Evolutionary conservation across 2,797 vertebrate species (phyloP), one percentile per base, ranked within the genome.

Genomic region (Rhabdophis nuchalis): DNA sequence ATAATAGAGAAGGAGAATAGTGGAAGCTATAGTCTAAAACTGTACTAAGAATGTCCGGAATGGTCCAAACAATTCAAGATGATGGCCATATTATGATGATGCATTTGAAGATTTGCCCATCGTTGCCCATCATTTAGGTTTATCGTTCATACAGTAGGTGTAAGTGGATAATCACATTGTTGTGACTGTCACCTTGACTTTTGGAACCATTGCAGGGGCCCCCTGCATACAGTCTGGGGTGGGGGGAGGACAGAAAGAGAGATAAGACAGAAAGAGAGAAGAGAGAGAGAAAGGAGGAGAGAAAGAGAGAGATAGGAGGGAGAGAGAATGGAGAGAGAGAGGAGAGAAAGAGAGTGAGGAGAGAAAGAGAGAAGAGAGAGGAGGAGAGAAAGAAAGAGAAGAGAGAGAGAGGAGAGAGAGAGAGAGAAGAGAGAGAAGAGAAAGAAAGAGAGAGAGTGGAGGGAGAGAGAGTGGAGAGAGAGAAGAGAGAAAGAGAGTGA

Each of bases 211-310:
- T 72, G 64, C 16, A 72, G 16, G 64, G n/a, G 14, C 10, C 20
- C 25, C 10, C 36, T 82, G 20, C 14, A 77, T 41, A 77, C 72
- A 77, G 46, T 41, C 4, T 23, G 36, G 20, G 9, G 13, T 12
- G 23, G 7, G 2, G 57, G 1, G 57, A 9, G 57, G 1, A 10
- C 1, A 0, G 12, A n/a, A 29, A 8, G 14, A 18, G n/a, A n/a
- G 58, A 10, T 2, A 3, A 54, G 12, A 54, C 1, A n/a, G 16
- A 6, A 18, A 23, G 13, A 58, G 20, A 25, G 57, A n/a, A 58
- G 57, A 20, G 18, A 58, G 18, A 57, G 20, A 58, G 20, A 23
- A 12, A 60, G 27, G 58, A 61, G 9, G 3, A 25, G 58, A 29
- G 58, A 60, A 25, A 25, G 23, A 60, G 11, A 27, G 10, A 61